phyloP scores from a whole-genome alignment of 2,113 vertebrate species.

The Gymnobelideus leadbeateri region DNA sequence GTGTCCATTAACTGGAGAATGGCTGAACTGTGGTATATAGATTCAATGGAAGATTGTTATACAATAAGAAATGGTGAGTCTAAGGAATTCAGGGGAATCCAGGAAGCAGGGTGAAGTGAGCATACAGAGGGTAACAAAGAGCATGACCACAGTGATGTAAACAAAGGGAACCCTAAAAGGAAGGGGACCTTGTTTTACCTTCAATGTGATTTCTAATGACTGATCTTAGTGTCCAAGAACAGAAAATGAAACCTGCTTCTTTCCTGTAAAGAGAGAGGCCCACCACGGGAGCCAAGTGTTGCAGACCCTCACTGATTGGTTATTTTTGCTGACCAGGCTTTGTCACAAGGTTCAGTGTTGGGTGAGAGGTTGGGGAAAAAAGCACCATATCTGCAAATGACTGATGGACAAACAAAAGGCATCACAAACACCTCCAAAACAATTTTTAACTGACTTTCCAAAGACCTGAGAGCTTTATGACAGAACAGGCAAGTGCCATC shows the following conservation, averaged over 20 bases:
- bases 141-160: not conserved
- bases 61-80: no score
- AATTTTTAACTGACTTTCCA: conserved; percentile 51
- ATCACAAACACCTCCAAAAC: not conserved
- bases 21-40: not conserved
- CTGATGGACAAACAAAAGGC: not conserved
- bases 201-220: not conserved
- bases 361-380: no score
- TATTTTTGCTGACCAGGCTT: not conserved
- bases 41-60: not conserved
- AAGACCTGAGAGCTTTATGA: conserved; percentile 57
- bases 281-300: not conserved
- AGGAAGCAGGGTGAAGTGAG: not conserved
- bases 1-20: not conserved
- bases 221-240: not conserved
- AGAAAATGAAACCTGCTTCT: not conserved
- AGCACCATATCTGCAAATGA: not conserved
- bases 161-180: not conserved
- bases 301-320: not conserved
- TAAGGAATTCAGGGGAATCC: no score
- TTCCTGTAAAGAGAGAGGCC: not conserved
- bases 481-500: conserved; percentile 46
- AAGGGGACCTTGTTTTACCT: not conserved
- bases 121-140: not conserved
- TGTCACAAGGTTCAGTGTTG: no score